Evolutionary conservation across 2,888 invertebrate genomes (phyloP).

Genomic region (Parochlus steinenii): DNA sequence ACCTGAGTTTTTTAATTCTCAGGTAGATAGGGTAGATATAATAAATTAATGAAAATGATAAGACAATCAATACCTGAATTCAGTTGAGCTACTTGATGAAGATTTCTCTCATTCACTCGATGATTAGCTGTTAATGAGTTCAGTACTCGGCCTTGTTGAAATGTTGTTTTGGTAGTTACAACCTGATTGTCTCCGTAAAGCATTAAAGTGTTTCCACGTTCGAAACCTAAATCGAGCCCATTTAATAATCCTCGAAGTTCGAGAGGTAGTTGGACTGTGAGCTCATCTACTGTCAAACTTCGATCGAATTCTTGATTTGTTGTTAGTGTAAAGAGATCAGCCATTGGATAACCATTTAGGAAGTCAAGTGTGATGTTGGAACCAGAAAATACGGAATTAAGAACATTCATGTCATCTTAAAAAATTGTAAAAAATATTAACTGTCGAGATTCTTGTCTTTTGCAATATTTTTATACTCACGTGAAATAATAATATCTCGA

Average conservation of each 20-base stretch:
- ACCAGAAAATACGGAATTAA: too few relatives aligned
- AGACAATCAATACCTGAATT: slow-evolving; percentile 19
- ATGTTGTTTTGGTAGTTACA: not conserved
- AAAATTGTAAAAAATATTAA: not conserved
- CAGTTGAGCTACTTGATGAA: slow-evolving; percentile 27
- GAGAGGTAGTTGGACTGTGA: slow-evolving; percentile 22
- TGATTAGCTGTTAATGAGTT: slow-evolving; percentile 21
- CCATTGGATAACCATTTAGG: slow-evolving; percentile 32
- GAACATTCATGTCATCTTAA: not conserved
- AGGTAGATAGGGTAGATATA: too few relatives aligned
- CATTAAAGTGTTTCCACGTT: slow-evolving; percentile 35
- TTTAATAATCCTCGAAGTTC: slow-evolving; percentile 26
- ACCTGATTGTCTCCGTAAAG: slow-evolving; percentile 17
- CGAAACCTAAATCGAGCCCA: slow-evolving; percentile 27
- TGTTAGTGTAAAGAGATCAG: slow-evolving; percentile 30
- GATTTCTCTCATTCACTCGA: slow-evolving; percentile 26
- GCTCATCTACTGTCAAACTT: slow-evolving; percentile 24
- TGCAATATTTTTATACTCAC: slow-evolving; percentile 16
- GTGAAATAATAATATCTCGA: slow-evolving; percentile 20
- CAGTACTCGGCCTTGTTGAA: slow-evolving; percentile 19
- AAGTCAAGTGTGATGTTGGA: slow-evolving; percentile 26
- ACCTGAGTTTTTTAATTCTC: too few relatives aligned
- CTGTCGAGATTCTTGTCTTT: not conserved
- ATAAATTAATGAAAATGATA: too few relatives aligned
- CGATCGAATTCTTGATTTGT: slow-evolving; percentile 30